A percentile compares a stretch with the other conserved stretches of the same genome.
These are phyloP conservation scores for Stratiomys singularior DNA, from an alignment of 2,888 invertebrate species.

Conservation along the genomic window DNA sequence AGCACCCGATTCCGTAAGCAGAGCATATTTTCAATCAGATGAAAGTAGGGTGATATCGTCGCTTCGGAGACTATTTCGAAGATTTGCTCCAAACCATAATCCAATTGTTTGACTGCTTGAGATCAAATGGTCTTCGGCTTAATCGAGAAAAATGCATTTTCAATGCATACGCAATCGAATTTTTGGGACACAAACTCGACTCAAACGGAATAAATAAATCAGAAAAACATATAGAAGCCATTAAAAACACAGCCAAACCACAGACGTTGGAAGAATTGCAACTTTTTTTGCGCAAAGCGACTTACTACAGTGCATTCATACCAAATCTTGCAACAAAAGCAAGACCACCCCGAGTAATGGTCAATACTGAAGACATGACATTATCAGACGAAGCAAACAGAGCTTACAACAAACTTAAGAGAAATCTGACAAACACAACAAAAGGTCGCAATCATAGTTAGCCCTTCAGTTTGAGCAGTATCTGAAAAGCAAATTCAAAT, in stretches of 20 bases:
- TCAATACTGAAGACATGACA: no score
- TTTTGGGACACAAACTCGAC: slow-evolving; percentile 48
- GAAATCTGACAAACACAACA: no score
- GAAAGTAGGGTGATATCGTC: no score
- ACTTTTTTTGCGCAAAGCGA: slow-evolving; percentile 7
- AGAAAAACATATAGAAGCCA: slow-evolving; percentile 46
- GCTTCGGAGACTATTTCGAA: no score
- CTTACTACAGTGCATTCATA: neutral
- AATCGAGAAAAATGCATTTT: slow-evolving; percentile 49
- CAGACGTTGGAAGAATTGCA: slow-evolving; percentile 9
- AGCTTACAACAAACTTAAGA: no score
- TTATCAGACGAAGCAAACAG: no score
- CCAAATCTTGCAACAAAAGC: slow-evolving; percentile 39
- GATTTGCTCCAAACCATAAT: neutral
- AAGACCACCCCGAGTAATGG: no score
- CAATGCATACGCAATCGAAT: slow-evolving; percentile 37
- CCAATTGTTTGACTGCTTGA: slow-evolving; percentile 8
- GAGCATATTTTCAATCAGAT: no score
- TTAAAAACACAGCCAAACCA: slow-evolving; percentile 38
- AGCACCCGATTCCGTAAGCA: no score
- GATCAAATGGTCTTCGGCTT: slow-evolving; percentile 42
- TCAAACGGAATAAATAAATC: slow-evolving; percentile 48
- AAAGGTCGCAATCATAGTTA: no score
- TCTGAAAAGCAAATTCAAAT: no score
- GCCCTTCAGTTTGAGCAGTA: no score